Evolutionary conservation across 1,140 invertebrate species (phyloP).

Genomic region (Platyscapa corneri): DNA sequence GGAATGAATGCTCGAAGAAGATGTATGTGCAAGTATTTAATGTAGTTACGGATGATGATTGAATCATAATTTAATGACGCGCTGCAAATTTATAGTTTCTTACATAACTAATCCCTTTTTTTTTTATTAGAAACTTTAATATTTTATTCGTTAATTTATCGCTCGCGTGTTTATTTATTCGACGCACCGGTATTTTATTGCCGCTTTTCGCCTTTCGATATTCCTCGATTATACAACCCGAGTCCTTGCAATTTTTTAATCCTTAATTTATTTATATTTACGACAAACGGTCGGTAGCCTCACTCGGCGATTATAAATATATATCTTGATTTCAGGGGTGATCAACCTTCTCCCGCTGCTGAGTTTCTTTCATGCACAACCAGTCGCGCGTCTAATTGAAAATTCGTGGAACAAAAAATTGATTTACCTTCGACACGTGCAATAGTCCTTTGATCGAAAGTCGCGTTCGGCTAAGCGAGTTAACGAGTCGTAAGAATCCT

Average conservation of each 20-base stretch:
- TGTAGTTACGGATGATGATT: constrained; percentile 32
- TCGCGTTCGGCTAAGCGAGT: no score
- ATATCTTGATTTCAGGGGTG: no score
- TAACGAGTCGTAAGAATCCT: no score
- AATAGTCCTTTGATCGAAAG: no score
- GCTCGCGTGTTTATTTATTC: background rate
- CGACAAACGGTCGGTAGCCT: background rate
- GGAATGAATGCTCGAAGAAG: background rate
- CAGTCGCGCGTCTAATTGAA: no score
- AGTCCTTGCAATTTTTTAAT: background rate
- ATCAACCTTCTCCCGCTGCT: no score
- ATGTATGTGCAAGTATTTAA: background rate
- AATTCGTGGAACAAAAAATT: no score
- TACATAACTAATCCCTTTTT: background rate
- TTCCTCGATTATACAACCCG: background rate
- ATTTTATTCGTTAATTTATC: background rate
- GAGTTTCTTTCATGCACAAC: no score
- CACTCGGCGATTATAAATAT: background rate
- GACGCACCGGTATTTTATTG: background rate
- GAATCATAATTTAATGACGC: background rate
- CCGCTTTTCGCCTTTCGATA: no score
- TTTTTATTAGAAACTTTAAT: background rate
- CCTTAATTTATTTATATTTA: background rate
- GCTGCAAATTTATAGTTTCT: background rate
- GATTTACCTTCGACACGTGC: no score